A percentile compares a stretch with the other conserved stretches of the same genome.
Conservation (phyloP, 2,888 invertebrate species). For the Axea sp. region DNA sequence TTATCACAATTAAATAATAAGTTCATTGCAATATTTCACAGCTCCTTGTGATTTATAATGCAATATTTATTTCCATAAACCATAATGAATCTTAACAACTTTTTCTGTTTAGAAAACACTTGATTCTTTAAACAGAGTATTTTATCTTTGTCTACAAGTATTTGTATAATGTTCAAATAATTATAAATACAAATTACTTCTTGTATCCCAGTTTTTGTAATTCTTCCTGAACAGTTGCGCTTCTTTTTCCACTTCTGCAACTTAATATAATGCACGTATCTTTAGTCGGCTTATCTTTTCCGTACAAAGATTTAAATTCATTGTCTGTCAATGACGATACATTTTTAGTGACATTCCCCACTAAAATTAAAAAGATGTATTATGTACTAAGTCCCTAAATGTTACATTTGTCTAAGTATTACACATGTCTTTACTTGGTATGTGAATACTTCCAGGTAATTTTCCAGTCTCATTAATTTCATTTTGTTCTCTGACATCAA, state of each 20-base stretch:
- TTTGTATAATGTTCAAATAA: too few relatives aligned
- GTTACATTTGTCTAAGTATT: neutral
- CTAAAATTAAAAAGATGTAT: conserved; percentile 79
- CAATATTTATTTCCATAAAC: too few relatives aligned
- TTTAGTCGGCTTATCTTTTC: conserved; percentile 82
- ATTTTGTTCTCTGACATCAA: conserved; percentile 88
- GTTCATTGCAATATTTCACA: too few relatives aligned
- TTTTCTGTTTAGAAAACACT: too few relatives aligned
- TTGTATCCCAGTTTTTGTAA: conserved; percentile 82
- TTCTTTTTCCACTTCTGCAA: conserved; percentile 85
- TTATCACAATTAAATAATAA: too few relatives aligned
- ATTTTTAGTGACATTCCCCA: conserved; percentile 80
- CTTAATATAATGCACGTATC: conserved; percentile 84
- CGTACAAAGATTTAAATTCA: conserved; percentile 82
- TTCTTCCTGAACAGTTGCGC: conserved; percentile 83
- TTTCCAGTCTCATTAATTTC: conserved; percentile 86
- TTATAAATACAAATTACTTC: too few relatives aligned
- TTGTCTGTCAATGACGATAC: conserved; percentile 80
- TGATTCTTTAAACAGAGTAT: too few relatives aligned
- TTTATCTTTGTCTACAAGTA: too few relatives aligned
- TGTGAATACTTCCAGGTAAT: conserved; percentile 87
- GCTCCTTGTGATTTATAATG: too few relatives aligned
- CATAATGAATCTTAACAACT: too few relatives aligned
- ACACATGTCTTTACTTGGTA: conserved; percentile 83
- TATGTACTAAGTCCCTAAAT: neutral